Base-by-base conservation (phyloP, 1,140 invertebrate species). In the Stenopsyche tienmushanensis region DNA sequence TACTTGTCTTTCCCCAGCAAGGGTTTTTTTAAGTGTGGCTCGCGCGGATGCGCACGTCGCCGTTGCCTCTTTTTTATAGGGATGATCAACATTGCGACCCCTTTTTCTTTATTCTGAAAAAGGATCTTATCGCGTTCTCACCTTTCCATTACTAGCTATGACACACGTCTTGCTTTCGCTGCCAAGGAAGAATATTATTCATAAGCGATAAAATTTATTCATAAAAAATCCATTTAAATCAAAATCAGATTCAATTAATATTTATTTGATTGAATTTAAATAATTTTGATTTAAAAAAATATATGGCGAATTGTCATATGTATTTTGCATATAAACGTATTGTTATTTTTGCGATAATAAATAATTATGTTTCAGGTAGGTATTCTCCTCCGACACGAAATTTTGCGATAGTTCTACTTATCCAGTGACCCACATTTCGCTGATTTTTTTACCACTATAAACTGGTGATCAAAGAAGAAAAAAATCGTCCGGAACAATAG, bases 1-100 rank as follows among this genome's bases (percentile, higher is more conserved):
- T 63, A 75, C 77, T 76, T 77, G 78, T 77, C 74, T 72, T 69
- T 73, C 74, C 77, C 76, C 77, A 64, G 74, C 75, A 73, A 67
- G 72, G 78, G 78, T 80, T 78, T 79, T 78, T 72, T 78, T 34
- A 44, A 42, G 24, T 45, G 55, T 44, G 34, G 29, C 52, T 29
- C 52, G 49, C 21, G 49, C 23, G 21, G 10, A 34, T n/a, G 52
- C 26, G 9, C 29, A 13, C 29, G 13, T 34, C 2, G 20, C 23
- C 1, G 2, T 39, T n/a, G 25, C 24, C 29, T 26, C 29, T 55
- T 25, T 26, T 55, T 9, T 55, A n/a, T 34, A 8, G 9, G 29
- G 23, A 34, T 34, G 39, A 55, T 55, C 52, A 39, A 55, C 52
- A 24, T 25, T 39, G 39, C 8, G 29, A 39, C 13, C 52, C 29